phyloP scores from a whole-genome alignment of 2,797 vertebrate genomes.

The Coilia nasus region DNA sequence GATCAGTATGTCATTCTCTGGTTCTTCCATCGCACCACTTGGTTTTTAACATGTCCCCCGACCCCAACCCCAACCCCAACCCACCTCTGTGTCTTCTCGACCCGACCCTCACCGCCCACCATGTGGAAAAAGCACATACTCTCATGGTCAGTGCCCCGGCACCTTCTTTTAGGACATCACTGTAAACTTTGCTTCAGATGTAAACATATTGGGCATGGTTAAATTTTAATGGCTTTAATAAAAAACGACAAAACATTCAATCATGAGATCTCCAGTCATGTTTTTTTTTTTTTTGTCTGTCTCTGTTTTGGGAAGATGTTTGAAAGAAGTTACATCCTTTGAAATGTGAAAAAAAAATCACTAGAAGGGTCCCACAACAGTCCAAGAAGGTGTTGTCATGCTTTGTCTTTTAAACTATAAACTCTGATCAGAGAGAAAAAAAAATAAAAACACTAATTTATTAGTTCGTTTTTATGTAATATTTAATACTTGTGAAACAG shows the following conservation, averaged over 20 bases:
- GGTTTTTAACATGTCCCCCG: too few relatives aligned
- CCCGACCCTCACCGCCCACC: constrained; percentile 42
- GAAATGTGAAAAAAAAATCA: not conserved
- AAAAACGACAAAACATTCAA: constrained; percentile 67
- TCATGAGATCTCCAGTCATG: constrained; percentile 53
- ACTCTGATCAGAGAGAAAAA: too few relatives aligned
- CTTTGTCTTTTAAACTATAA: too few relatives aligned
- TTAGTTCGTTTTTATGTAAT: not conserved
- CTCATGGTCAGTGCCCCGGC: constrained; percentile 75
- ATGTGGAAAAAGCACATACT: constrained; percentile 72
- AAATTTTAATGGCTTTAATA: constrained; percentile 83
- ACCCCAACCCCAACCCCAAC: too few relatives aligned
- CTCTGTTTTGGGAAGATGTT: not conserved
- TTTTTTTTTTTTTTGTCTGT: constrained; percentile 10
- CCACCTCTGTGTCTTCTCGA: too few relatives aligned
- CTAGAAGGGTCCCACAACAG: not conserved
- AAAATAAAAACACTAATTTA: too few relatives aligned
- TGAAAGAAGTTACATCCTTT: not conserved
- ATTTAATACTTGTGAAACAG: not conserved
- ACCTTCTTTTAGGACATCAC: constrained; percentile 73
- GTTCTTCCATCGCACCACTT: too few relatives aligned
- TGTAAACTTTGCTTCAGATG: constrained; percentile 76
- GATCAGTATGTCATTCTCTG: too few relatives aligned
- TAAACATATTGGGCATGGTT: constrained; percentile 80
- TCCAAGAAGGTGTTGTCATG: too few relatives aligned